Evolutionary conservation across 1,140 invertebrate genomes (phyloP).

Genomic region (Listronotus bonariensis): DNA sequence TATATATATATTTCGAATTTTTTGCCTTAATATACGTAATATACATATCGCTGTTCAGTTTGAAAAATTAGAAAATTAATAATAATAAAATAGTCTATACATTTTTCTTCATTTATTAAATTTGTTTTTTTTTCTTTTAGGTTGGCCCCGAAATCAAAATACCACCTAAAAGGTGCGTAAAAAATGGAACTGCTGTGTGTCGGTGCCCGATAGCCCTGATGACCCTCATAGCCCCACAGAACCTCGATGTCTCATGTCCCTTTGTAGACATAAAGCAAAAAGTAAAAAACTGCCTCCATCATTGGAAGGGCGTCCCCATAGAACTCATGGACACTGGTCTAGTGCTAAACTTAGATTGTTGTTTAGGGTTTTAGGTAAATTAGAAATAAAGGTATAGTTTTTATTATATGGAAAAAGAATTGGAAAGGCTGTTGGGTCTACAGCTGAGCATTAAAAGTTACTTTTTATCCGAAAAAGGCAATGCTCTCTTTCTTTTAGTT

Average conservation of each 20-base stretch:
- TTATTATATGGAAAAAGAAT: not conserved
- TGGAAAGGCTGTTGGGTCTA: too few species aligned
- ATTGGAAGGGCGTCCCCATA: conserved; percentile 45
- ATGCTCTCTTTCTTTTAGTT: too few species aligned
- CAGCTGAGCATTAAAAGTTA: too few species aligned
- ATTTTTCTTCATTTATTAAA: too few species aligned
- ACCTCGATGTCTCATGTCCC: conserved; percentile 50
- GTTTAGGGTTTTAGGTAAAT: conserved; percentile 51
- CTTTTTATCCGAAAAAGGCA: too few species aligned
- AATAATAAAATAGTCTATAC: too few species aligned
- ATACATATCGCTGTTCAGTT: too few species aligned
- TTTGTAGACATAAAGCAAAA: conserved; percentile 51
- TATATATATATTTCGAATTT: too few species aligned
- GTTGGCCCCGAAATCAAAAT: conserved; percentile 39
- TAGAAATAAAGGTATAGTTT: too few species aligned
- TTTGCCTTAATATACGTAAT: too few species aligned
- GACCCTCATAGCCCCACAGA: conserved; percentile 52
- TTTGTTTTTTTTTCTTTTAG: not conserved
- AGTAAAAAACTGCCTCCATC: conserved; percentile 43
- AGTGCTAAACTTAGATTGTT: conserved; percentile 55
- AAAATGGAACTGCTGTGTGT: conserved; percentile 63
- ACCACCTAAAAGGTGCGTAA: conserved; percentile 45
- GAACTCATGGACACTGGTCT: conserved; percentile 53
- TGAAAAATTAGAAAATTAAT: too few species aligned
- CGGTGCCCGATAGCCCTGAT: conserved; percentile 62